Evolutionary conservation across 2,113 vertebrate genomes (phyloP).

Genomic region (Phyllopteryx taeniolatus): DNA sequence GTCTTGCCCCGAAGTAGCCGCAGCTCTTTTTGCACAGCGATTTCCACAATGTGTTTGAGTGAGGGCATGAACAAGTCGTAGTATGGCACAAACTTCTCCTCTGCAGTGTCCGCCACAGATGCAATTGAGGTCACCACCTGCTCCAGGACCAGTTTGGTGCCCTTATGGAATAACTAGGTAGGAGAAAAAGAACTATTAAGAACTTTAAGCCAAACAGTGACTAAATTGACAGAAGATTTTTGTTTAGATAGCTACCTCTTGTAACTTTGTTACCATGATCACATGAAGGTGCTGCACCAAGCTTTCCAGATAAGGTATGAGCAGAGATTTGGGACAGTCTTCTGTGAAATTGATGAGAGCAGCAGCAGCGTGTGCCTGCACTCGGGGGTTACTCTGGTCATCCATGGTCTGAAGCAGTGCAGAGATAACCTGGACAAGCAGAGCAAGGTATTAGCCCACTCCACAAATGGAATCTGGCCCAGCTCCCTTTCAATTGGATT

Average conservation of each 20-base stretch:
- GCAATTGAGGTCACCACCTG: slow-evolving; percentile 99
- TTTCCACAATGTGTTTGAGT: slow-evolving; percentile 95
- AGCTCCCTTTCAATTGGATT: not conserved
- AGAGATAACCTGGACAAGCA: slow-evolving; percentile 82
- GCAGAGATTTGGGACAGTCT: slow-evolving; percentile 93
- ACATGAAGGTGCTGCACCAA: slow-evolving; percentile 94
- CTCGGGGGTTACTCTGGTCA: slow-evolving; percentile 92
- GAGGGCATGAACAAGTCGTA: slow-evolving; percentile 98
- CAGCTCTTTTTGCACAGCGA: slow-evolving; percentile 94
- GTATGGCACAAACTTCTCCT: slow-evolving; percentile 98
- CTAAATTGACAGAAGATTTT: not conserved
- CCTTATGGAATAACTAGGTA: slow-evolving; percentile 91
- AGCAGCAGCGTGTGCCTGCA: slow-evolving; percentile 95
- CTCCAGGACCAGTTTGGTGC: slow-evolving; percentile 96
- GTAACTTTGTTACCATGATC: slow-evolving; percentile 94
- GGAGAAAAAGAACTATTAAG: not conserved
- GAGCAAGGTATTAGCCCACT: not conserved
- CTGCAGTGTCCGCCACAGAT: slow-evolving; percentile 96
- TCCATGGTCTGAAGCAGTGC: slow-evolving; percentile 95
- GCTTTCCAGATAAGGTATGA: slow-evolving; percentile 90
- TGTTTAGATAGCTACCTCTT: slow-evolving; percentile 78
- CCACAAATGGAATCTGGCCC: not conserved
- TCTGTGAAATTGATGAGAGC: slow-evolving; percentile 98
- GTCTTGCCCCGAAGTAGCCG: slow-evolving; percentile 93
- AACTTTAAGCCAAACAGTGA: not conserved